Evolutionary conservation across 2,797 vertebrate genomes (phyloP).

Genomic region (Crotalus adamanteus): DNA sequence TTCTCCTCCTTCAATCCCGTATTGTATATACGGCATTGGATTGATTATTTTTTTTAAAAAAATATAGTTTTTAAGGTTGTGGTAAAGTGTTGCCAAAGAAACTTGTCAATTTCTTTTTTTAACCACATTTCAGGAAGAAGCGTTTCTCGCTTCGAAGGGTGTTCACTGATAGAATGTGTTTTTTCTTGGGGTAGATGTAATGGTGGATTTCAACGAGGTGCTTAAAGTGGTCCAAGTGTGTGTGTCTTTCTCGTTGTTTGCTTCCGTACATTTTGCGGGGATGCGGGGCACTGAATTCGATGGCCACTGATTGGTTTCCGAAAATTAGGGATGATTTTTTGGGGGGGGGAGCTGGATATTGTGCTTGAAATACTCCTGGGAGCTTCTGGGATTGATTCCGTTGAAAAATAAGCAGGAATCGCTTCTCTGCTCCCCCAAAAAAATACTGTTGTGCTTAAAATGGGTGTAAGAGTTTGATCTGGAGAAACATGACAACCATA

Average conservation of each 20-base stretch:
- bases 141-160: neutral
- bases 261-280: neutral
- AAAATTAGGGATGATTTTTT: neutral
- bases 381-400: neutral
- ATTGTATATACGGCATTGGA: constrained; percentile 56
- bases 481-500: too few relatives aligned
- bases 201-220: constrained; percentile 36
- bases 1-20: constrained; percentile 44
- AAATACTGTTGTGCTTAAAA: neutral
- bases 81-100: constrained; percentile 73
- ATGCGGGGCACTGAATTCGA: too few relatives aligned
- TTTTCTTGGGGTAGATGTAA: neutral
- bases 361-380: neutral
- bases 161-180: neutral
- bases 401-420: neutral
- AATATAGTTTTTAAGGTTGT: constrained; percentile 38
- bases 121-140: constrained; percentile 50
- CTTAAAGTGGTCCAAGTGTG: neutral
- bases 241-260: neutral
- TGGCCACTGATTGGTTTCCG: neutral
- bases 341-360: neutral
- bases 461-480: neutral
- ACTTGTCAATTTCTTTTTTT: constrained; percentile 49
- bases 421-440: neutral
- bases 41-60: constrained; percentile 37